A percentile compares a stretch with the other conserved stretches of the same genome.
Evolutionary conservation across 2,888 invertebrate species (phyloP).

Genomic region (Glaucopsyche alexis): DNA sequence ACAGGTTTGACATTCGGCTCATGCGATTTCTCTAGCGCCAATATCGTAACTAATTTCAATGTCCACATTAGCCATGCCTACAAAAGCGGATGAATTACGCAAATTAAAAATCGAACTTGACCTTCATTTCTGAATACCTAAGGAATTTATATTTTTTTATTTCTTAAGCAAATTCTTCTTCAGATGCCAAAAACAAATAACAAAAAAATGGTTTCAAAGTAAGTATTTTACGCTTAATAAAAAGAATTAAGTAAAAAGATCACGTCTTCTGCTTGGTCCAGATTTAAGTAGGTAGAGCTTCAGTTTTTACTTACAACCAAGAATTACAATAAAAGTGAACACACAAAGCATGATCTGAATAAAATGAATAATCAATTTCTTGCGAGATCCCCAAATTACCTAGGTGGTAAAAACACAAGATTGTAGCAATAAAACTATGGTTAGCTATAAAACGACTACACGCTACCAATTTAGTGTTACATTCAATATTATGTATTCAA

Average conservation of each 20-base stretch:
- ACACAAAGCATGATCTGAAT: constrained; percentile 13
- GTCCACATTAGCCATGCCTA: constrained; percentile 15
- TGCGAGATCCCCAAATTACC: background rate
- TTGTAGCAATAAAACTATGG: background rate
- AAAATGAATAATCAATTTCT: background rate
- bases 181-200: background rate
- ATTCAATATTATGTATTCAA: background rate
- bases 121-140: constrained; percentile 28
- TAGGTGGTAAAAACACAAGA: background rate
- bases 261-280: background rate
- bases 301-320: constrained; percentile 1
- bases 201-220: background rate
- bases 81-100: constrained; percentile 18
- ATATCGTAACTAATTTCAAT: constrained; percentile 29
- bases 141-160: background rate
- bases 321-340: constrained; percentile 9
- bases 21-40: constrained; percentile 20
- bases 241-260: background rate
- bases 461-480: background rate
- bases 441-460: background rate
- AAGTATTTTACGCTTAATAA: background rate
- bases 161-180: too few relatives aligned
- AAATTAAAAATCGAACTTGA: constrained; percentile 19
- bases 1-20: constrained; percentile 19
- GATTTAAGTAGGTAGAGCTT: background rate